Base-by-base conservation (phyloP, 2,113 vertebrate genomes). In the Mandrillus leucophaeus region DNA sequence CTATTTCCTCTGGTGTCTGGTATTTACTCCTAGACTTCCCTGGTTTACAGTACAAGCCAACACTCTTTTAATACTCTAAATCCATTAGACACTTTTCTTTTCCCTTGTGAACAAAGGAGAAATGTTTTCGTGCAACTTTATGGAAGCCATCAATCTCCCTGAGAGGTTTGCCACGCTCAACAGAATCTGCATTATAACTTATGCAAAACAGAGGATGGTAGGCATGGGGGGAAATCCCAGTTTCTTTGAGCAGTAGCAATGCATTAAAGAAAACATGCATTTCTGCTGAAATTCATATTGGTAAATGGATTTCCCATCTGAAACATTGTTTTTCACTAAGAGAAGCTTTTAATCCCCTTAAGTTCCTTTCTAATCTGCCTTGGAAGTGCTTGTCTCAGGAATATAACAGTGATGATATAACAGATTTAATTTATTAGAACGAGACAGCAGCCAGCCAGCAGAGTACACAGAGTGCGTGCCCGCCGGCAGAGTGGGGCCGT, bases 281-380 rank as follows among this genome's bases (percentile, higher is more conserved):
- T 98, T 98, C 98, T 98, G 98, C 98, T 98, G 98, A 98, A 99
- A 99, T 98, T 98, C 98, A 98, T 98, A 99, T 98, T 98, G 99
- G 99, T 98, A 99, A 99, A 98, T 99, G 98, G 98, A 99, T 99
- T 99, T 99, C 98, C 98, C 98, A 98, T 98, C 98, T 98, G 98
- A 98, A 99, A 98, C 98, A 98, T 98, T 99, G 99, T 99, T 99
- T 99, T 98, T 98, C 98, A 98, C 98, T 98, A 98, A 98, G 98
- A 98, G 98, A 98, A 98, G 99, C 99, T 99, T 99, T 99, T 99
- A 99, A 99, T 99, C 98, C 98, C 98, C 98, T 99, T 99, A 99
- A 99, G 96, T 99, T 99, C 98, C 98, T 98, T 99, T 98, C 98
- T 99, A 99, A 99, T 99, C 99, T 99, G 97, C 97, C 98, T 98